Base-by-base conservation (phyloP, 2,113 vertebrate genomes). In the Xiphias gladius region DNA sequence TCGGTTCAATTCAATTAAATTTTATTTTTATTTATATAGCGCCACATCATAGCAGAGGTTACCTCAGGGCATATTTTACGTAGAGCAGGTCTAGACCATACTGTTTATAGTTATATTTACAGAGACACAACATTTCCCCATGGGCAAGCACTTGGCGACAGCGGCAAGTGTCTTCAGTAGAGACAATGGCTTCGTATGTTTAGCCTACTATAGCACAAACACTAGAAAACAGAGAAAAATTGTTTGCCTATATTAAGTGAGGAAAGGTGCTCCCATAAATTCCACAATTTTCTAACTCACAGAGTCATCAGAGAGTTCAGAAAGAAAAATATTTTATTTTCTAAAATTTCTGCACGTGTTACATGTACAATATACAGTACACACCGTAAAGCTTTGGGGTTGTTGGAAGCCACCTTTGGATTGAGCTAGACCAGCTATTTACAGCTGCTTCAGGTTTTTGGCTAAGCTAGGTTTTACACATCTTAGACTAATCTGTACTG, bases 401-500 rank as follows among this genome's bases (percentile, higher is more conserved):
- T 72, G 30, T 54, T 17, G 39, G 22, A 63, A 63, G 39, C 5
- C 62, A 55, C 61, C 14, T 32, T 62, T 70, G 26, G 48, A 75
- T 2, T 26, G 39, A 57, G 35, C 50, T 6, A 43, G 3, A 12
- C 22, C 9, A 12, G 7, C 43, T 58, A 10, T 5, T 30, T 55
- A 37, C 14, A 11, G 22, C 37, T 24, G 22, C 66, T 68, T 66
- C 12, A 14, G 67, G 59, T 57, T 77, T 62, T 71, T 17, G 52
- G 7, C 2, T 59, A 10, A 52, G 10, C 24, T 16, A 32, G 8
- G 26, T 16, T 59, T 30, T 57, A 28, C 24, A 28, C 61, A 39
- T 63, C 4, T 20, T 5, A 24, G 41, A 80, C 26, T 41, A 64
- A 43, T 52, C n/a, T 86, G 57, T 37, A 35, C 32, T 73, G 8